A percentile compares a stretch with the other conserved stretches of the same genome.
These are phyloP conservation scores for Drosophila rubida DNA, from an alignment of 2,888 invertebrate species.

Conservation along the genomic window DNA sequence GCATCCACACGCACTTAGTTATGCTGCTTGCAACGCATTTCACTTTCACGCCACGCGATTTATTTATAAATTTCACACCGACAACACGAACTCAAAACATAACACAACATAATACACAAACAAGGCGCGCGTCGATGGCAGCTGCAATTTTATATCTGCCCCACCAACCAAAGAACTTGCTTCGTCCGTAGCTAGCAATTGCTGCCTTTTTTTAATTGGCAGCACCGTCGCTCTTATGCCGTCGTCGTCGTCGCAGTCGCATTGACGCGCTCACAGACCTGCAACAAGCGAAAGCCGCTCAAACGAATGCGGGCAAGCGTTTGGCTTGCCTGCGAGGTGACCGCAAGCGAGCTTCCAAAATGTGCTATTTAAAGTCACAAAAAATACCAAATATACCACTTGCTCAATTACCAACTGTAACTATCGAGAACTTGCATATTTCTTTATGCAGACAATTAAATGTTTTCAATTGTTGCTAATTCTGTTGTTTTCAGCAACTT, in stretches of 20 bases:
- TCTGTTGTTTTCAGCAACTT: neutral
- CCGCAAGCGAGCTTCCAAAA: neutral
- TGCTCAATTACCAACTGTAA: neutral
- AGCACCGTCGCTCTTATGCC: slow-evolving; percentile 2
- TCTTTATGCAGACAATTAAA: neutral
- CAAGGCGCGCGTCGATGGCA: slow-evolving; percentile 62
- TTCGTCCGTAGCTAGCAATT: slow-evolving; percentile 12
- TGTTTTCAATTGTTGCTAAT: neutral
- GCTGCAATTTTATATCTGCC: slow-evolving; percentile 68
- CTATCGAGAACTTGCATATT: neutral
- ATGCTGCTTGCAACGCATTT: slow-evolving; percentile 63
- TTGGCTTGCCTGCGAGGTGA: neutral
- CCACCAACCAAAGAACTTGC: slow-evolving; percentile 29
- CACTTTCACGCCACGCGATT: slow-evolving; percentile 71
- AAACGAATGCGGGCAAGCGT: slow-evolving; percentile 60
- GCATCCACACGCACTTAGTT: slow-evolving; percentile 48
- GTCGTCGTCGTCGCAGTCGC: slow-evolving; percentile 1
- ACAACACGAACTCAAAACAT: slow-evolving; percentile 36
- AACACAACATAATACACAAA: slow-evolving; percentile 42
- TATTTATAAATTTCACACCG: slow-evolving; percentile 64
- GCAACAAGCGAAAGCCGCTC: slow-evolving; percentile 79
- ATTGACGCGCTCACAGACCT: slow-evolving; percentile 55
- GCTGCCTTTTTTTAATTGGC: slow-evolving; percentile 23
- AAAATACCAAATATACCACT: neutral
- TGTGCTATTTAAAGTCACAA: neutral